Percentiles rank a stretch among this genome's conserved stretches.
Evolutionary conservation across 2,888 invertebrate species (phyloP).

Genomic region (Caenorhabditis angaria): DNA sequence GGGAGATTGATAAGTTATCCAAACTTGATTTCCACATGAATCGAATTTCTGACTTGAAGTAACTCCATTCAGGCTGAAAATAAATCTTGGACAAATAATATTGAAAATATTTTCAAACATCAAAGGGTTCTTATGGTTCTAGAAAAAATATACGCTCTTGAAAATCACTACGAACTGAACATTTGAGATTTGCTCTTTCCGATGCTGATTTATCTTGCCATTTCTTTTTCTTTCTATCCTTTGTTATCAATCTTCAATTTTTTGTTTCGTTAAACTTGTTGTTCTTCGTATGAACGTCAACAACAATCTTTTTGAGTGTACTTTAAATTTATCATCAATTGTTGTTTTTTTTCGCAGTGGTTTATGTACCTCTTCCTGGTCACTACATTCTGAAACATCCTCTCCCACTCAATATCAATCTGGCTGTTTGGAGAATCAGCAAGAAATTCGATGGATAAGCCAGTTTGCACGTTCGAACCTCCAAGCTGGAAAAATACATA

Average conservation of each 20-base stretch:
- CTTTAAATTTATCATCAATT: too few species aligned
- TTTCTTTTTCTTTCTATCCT: background rate
- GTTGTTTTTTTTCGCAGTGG: too few species aligned
- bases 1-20: constrained; percentile 24
- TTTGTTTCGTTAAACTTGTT: constrained; percentile 2
- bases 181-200: background rate
- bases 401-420: constrained; percentile 24
- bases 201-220: background rate
- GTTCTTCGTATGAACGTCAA: background rate
- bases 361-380: too few species aligned
- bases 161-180: too few species aligned
- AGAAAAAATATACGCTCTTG: too few species aligned
- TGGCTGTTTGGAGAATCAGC: constrained; percentile 13
- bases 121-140: too few species aligned
- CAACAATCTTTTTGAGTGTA: constrained; percentile 15
- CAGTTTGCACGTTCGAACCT: constrained; percentile 24
- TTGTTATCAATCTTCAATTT: constrained; percentile 4
- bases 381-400: too few species aligned
- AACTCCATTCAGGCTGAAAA: constrained; percentile 10
- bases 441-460: constrained; percentile 22
- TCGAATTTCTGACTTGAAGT: constrained; percentile 4
- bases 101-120: too few species aligned
- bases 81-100: too few species aligned
- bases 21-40: constrained; percentile 30
- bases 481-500: constrained; percentile 21